These are phyloP conservation scores for Diabrotica virgifera DNA, from an alignment of 1,140 invertebrate genomes.

Conservation along the genomic window DNA sequence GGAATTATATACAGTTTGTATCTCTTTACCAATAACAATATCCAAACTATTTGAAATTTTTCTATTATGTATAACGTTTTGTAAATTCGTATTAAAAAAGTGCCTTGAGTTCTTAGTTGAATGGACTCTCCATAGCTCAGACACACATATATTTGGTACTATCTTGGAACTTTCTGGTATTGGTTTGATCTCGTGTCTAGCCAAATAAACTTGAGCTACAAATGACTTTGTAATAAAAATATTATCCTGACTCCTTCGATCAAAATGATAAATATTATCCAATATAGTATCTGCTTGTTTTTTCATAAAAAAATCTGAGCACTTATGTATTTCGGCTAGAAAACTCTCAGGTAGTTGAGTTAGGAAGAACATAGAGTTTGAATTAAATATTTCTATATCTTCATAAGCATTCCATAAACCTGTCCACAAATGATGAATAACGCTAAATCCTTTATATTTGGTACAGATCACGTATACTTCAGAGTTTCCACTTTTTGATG, in stretches of 20 bases:
- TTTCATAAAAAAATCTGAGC: constrained; percentile 62
- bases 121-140: constrained; percentile 14
- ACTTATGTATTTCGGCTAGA: constrained; percentile 64
- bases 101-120: constrained; percentile 1
- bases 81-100: constrained; percentile 10
- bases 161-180: constrained; percentile 27
- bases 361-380: constrained; percentile 57
- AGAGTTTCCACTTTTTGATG: constrained; percentile 91
- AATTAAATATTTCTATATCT: constrained; percentile 25
- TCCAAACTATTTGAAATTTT: constrained; percentile 19
- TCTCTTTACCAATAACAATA: constrained; percentile 25
- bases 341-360: constrained; percentile 64
- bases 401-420: constrained; percentile 55
- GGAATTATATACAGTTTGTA: constrained; percentile 26
- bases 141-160: constrained; percentile 21
- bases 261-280: constrained; percentile 60
- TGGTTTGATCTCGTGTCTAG: constrained; percentile 29
- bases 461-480: constrained; percentile 85
- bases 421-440: constrained; percentile 49
- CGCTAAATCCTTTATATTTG: constrained; percentile 57
- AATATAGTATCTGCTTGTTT: constrained; percentile 63
- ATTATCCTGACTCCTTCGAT: constrained; percentile 48
- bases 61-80: constrained; percentile 15
- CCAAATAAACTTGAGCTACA: constrained; percentile 33
- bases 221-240: constrained; percentile 31